Conservation (phyloP, 1,140 invertebrate species). For the Trachymyrmex cornetzi region DNA sequence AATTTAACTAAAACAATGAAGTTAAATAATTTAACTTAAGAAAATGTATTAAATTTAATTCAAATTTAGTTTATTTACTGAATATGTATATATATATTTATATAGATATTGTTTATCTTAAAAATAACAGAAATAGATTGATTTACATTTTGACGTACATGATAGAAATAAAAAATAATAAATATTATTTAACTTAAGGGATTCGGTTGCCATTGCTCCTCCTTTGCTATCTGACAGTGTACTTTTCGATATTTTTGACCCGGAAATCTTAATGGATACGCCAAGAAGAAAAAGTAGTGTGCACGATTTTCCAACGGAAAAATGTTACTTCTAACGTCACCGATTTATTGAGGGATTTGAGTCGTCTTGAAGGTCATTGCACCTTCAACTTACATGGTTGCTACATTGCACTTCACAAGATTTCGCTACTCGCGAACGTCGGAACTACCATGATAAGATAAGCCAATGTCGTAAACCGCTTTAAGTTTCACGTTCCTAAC, state of each 20-base stretch:
- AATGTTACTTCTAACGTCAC: slow-evolving; percentile 2
- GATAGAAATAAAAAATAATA: too few relatives aligned
- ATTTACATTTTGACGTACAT: too few relatives aligned
- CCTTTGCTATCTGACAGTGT: too few relatives aligned
- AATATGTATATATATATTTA: too few relatives aligned
- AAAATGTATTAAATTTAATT: too few relatives aligned
- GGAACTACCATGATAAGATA: slow-evolving; percentile 63
- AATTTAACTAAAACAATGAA: too few relatives aligned
- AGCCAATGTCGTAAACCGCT: slow-evolving; percentile 34
- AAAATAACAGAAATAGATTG: too few relatives aligned
- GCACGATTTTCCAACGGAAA: not conserved
- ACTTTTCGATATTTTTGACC: not conserved
- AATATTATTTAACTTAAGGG: too few relatives aligned
- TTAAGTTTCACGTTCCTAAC: slow-evolving; percentile 9
- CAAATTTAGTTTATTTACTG: too few relatives aligned
- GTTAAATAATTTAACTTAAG: too few relatives aligned
- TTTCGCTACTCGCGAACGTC: slow-evolving; percentile 42
- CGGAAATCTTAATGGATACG: not conserved
- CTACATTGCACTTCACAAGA: slow-evolving; percentile 28
- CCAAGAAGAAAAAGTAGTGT: not conserved
- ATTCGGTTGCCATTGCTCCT: too few relatives aligned
- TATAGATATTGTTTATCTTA: too few relatives aligned
- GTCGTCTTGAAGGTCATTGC: slow-evolving; percentile 34
- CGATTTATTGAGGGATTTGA: slow-evolving; percentile 6
- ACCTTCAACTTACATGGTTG: not conserved